Evolutionary conservation across 2,888 invertebrate genomes (phyloP).

Genomic region (Latrodectus hesperus): DNA sequence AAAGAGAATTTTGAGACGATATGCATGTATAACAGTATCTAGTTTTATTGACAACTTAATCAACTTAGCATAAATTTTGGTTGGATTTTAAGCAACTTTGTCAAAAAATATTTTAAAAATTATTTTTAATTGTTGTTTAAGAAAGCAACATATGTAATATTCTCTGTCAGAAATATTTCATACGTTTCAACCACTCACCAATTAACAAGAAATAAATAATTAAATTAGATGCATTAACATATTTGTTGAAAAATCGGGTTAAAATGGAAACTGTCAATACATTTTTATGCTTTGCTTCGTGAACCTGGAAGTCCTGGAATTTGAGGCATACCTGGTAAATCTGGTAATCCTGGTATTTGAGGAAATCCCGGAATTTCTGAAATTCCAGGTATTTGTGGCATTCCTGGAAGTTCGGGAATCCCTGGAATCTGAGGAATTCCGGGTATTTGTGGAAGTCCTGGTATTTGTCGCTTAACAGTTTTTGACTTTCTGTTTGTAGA

Average conservation of each 20-base stretch:
- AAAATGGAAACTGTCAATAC: background rate
- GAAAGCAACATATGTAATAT: no score
- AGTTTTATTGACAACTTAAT: no score
- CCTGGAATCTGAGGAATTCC: slow-evolving; percentile 39
- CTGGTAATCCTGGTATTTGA: slow-evolving; percentile 27
- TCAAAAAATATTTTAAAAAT: no score
- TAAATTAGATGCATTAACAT: background rate
- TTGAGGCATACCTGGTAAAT: slow-evolving; percentile 29
- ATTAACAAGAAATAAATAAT: background rate
- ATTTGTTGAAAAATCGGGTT: background rate
- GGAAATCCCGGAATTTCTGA: slow-evolving; percentile 45
- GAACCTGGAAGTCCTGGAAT: slow-evolving; percentile 36
- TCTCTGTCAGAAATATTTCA: background rate
- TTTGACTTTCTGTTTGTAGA: no score
- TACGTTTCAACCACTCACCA: background rate
- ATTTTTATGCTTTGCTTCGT: background rate
- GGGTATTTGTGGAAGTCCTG: slow-evolving; percentile 24
- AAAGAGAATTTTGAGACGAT: no score
- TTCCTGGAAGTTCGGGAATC: slow-evolving; percentile 3
- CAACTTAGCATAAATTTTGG: no score
- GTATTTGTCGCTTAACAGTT: slow-evolving; percentile 8
- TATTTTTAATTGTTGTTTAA: no score
- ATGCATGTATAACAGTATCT: no score
- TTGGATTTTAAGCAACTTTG: no score
- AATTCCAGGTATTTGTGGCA: slow-evolving; percentile 47